These are phyloP conservation scores for Odontomyia ornata DNA, from an alignment of 2,888 invertebrate species.

Conservation along the genomic window DNA sequence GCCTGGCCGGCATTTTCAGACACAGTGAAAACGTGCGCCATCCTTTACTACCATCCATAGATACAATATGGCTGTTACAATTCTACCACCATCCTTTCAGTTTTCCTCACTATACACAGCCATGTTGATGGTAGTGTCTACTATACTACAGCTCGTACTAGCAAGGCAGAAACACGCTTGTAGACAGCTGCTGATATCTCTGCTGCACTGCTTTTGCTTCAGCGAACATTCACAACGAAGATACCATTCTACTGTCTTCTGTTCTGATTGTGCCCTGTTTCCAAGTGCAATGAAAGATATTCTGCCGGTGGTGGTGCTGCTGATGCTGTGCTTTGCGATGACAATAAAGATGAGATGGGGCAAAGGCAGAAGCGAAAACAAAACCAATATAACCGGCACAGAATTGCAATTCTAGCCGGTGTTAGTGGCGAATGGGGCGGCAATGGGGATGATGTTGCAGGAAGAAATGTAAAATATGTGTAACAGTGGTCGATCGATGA, in stretches of 20 bases:
- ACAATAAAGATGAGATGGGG: too few species aligned
- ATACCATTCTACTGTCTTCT: conserved; percentile 9
- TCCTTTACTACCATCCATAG: too few species aligned
- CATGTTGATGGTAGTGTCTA: background rate
- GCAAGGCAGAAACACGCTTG: background rate
- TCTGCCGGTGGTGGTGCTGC: too few species aligned
- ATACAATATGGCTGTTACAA: too few species aligned
- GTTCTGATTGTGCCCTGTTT: conserved; percentile 5
- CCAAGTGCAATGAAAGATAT: background rate
- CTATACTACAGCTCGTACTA: conserved; percentile 16
- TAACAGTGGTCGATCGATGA: conserved; percentile 38
- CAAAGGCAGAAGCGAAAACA: too few species aligned
- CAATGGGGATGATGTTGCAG: background rate
- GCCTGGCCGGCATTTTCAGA: too few species aligned
- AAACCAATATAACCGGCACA: too few species aligned
- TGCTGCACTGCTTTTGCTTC: conserved; percentile 1
- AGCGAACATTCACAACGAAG: background rate
- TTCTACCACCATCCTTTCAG: too few species aligned
- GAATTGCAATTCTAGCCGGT: background rate
- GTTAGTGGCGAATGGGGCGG: background rate
- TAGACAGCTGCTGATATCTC: background rate
- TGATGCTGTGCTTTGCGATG: too few species aligned
- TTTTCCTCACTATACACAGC: background rate
- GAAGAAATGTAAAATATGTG: conserved; percentile 40
- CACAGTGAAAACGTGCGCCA: too few species aligned